phyloP scores from a whole-genome alignment of 1,140 invertebrate genomes.

The Nebria ingens region DNA sequence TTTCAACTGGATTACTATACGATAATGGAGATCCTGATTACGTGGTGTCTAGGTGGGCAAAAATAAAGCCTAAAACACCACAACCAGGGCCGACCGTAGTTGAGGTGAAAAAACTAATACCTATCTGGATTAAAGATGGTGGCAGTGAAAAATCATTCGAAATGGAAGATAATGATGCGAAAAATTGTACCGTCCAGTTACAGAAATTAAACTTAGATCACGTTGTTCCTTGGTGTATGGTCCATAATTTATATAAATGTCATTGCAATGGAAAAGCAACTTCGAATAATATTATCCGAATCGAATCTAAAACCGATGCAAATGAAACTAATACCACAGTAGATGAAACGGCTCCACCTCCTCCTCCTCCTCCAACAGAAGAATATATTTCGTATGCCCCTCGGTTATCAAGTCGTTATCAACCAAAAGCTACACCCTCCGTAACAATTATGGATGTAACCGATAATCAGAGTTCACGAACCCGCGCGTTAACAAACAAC shows the following conservation, averaged over 20 bases:
- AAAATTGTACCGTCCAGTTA: conserved; percentile 19
- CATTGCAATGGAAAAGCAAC: conserved; percentile 23
- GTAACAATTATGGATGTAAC: neutral
- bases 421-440: neutral
- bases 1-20: conserved; percentile 15
- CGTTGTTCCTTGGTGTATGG: conserved; percentile 30
- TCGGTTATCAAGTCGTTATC: conserved; percentile 2
- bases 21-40: neutral
- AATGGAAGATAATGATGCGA: conserved; percentile 9
- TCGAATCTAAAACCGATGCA: conserved; percentile 4
- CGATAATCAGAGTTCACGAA: neutral
- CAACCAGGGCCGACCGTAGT: neutral
- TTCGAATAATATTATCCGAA: neutral
- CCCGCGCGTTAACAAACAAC: neutral
- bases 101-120: neutral
- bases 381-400: conserved; percentile 11
- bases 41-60: neutral
- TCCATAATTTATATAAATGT: conserved; percentile 30
- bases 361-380: conserved; percentile 2
- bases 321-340: conserved; percentile 6
- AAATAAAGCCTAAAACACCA: neutral
- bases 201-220: conserved; percentile 21
- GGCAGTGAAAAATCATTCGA: neutral
- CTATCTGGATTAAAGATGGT: conserved; percentile 1
- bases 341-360: conserved; percentile 4